A percentile compares a stretch with the other conserved stretches of the same genome.
Conservation (phyloP, 2,888 invertebrate species). For the Agrotis ipsilon region DNA sequence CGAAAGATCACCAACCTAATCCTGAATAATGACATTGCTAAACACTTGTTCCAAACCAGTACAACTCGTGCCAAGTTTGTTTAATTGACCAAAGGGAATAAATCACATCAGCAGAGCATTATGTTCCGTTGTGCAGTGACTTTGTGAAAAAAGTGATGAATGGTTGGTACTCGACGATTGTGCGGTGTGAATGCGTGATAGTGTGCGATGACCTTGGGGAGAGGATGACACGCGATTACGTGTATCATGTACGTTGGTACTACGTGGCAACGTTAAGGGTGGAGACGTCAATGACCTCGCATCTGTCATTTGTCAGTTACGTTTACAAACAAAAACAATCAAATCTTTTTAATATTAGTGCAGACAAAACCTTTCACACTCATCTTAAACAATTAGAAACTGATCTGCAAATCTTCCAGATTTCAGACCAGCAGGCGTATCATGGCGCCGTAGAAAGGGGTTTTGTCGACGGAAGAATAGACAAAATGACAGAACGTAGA, state of each 20-base stretch:
- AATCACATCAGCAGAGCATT: conserved; percentile 31
- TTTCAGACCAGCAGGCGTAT: not conserved
- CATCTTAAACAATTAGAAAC: not conserved
- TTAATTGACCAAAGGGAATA: conserved; percentile 22
- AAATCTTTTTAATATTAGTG: too few species aligned
- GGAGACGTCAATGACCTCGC: too few species aligned
- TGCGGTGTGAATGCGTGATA: conserved; percentile 59
- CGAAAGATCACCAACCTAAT: conserved; percentile 31
- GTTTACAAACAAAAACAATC: too few species aligned
- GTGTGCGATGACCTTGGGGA: conserved; percentile 70
- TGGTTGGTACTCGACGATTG: conserved; percentile 62
- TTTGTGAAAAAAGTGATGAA: conserved; percentile 69
- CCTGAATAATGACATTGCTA: conserved; percentile 41
- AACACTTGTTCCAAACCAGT: conserved; percentile 23
- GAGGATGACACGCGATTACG: conserved; percentile 75
- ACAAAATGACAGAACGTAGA: too few species aligned
- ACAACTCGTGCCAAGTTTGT: conserved; percentile 40
- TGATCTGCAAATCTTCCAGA: not conserved
- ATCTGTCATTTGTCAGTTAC: too few species aligned
- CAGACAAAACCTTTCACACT: not conserved
- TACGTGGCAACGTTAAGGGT: not conserved
- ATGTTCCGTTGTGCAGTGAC: conserved; percentile 43
- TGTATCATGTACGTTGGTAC: conserved; percentile 34
- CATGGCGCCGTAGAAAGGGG: too few species aligned
- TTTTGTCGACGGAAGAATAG: too few species aligned